Base-by-base conservation (phyloP, 2,113 vertebrate species). In the Dermatemys mawii region DNA sequence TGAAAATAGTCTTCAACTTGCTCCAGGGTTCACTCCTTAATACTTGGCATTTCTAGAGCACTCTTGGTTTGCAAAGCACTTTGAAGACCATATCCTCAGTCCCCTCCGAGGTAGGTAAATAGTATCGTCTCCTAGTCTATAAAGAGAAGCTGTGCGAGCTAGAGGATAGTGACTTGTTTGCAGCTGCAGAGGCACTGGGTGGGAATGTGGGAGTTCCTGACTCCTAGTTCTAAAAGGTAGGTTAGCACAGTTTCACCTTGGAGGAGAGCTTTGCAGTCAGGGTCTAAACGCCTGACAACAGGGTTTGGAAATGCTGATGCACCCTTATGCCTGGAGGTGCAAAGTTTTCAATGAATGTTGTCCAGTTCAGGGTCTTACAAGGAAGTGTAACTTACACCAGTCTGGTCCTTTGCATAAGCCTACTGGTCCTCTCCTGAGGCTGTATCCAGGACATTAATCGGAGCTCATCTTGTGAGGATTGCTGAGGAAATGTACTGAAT, bases 251-350 rank as follows among this genome's bases (percentile, higher is more conserved):
- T 35, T 8, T 49, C 60, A 55, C 80, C 27, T 50, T 73, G 78
- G 76, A 63, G 79, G 2, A 1, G 5, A 44, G 1, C 60, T 5
- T 8, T 0, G 0, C 22, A 5, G 57, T 12, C 53, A 41, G 17
- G 81, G 70, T 84, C 22, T 17, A 6, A 16, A 46, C 9, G n/a
- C 67, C n/a, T 41, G 38, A 22, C 21, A 11, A 41, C 19, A 11
- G 22, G 2, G 3, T 44, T 73, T 41, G 70, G 70, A 41, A 22
- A 24, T 41, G n/a, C 38, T 70, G 63, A 27, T 17, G n/a, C 63
- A 70, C 70, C 7, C n/a, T 73, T 63, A 32, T 63, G 14, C 70
- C n/a, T 73, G 11, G 70, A 73, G 70, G 60, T 2, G 3, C 50
- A 78, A 63, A 24, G 1, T 49, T 14, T 1, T 7, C 67, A 53